These are phyloP conservation scores for Leptopilina myrica DNA, from an alignment of 2,888 invertebrate genomes.

Conservation along the genomic window DNA sequence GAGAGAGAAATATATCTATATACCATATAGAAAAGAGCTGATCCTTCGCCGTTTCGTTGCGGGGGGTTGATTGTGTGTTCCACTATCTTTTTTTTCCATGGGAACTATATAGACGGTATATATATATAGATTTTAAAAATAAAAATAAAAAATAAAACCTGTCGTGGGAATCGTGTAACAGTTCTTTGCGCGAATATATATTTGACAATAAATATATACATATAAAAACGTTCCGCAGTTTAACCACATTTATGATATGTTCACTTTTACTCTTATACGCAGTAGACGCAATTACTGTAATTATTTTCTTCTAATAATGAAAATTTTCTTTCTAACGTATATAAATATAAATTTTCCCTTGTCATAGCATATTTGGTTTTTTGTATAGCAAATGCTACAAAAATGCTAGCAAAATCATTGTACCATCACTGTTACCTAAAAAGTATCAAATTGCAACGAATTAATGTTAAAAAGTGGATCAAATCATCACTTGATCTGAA, in stretches of 20 bases:
- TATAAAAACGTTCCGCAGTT: neutral
- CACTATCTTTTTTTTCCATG: constrained; percentile 62
- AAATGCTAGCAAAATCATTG: no score
- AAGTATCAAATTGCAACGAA: no score
- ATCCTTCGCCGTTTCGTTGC: constrained; percentile 60
- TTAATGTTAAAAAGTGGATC: no score
- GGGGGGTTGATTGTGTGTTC: constrained; percentile 54
- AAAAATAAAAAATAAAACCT: neutral
- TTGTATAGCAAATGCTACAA: no score
- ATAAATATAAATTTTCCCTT: neutral
- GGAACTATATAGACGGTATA: constrained; percentile 59
- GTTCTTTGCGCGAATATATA: constrained; percentile 10
- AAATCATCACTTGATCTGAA: no score
- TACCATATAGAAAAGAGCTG: constrained; percentile 52
- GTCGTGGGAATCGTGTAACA: constrained; percentile 31
- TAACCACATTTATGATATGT: constrained; percentile 9
- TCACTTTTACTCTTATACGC: neutral
- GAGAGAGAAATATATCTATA: no score
- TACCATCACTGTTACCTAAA: no score
- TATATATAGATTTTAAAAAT: constrained; percentile 46
- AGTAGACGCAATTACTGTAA: constrained; percentile 2
- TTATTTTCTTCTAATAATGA: neutral
- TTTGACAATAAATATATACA: neutral
- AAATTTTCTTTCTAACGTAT: neutral
- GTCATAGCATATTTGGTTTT: neutral